Percentiles rank a stretch among this genome's conserved stretches.
phyloP scores from a whole-genome alignment of 2,888 invertebrate species.

The Limnephilus auricula region DNA sequence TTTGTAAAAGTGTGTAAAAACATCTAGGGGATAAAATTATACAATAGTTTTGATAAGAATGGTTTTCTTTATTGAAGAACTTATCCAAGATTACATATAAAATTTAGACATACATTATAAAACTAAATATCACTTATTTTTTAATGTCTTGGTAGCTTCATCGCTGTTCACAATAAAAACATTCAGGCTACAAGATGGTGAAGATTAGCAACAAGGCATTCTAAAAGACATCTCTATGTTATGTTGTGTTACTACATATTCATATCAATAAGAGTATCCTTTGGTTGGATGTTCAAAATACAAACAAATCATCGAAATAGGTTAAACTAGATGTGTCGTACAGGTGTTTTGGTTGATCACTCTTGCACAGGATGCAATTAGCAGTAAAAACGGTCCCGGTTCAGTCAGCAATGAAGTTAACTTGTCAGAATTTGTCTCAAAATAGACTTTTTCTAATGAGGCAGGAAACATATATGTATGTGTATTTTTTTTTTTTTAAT shows the following conservation, averaged over 20 bases:
- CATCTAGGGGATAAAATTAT: neutral
- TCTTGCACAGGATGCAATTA: neutral
- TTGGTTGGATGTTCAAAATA: slow-evolving; percentile 38
- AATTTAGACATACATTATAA: slow-evolving; percentile 44
- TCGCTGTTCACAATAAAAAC: slow-evolving; percentile 34
- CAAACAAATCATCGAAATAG: neutral
- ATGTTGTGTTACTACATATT: neutral
- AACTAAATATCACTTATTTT: slow-evolving; percentile 56
- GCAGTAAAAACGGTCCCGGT: neutral
- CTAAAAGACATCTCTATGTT: neutral
- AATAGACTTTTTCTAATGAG: neutral
- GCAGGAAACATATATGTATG: too few species aligned
- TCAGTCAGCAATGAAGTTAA: neutral
- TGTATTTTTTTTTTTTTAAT: too few species aligned
- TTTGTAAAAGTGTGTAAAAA: too few species aligned
- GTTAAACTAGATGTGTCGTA: neutral
- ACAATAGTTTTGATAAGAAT: slow-evolving; percentile 36
- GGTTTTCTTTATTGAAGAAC: slow-evolving; percentile 38
- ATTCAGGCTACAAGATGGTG: neutral
- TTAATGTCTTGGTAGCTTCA: slow-evolving; percentile 55
- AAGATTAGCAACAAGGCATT: neutral
- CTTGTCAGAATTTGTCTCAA: neutral
- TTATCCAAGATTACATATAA: slow-evolving; percentile 51
- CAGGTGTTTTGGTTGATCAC: neutral
- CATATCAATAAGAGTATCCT: slow-evolving; percentile 44